Evolutionary conservation across 2,113 vertebrate species (phyloP).

Genomic region (Motacilla alba): DNA sequence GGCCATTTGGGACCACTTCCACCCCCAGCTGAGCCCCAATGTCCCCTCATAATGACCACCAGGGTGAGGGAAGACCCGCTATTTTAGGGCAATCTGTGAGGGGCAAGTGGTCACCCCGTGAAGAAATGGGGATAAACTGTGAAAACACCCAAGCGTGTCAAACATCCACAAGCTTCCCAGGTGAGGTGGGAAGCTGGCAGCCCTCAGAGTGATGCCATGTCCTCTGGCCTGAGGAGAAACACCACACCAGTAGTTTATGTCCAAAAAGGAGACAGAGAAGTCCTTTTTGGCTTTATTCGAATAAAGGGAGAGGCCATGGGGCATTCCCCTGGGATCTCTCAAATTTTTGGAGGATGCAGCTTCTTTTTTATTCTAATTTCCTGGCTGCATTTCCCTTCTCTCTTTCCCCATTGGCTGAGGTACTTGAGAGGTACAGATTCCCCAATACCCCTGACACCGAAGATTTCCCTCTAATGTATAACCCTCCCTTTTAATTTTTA

Average conservation of each 20-base stretch:
- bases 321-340: no score
- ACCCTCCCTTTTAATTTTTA: no score
- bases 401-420: no score
- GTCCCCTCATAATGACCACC: rapidly evolving
- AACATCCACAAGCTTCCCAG: not conserved
- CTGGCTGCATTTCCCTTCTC: no score
- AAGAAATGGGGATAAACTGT: not conserved
- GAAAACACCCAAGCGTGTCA: rapidly evolving
- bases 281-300: no score
- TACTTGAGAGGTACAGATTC: no score
- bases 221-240: not conserved
- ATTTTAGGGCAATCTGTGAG: not conserved
- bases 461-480: no score
- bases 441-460: no score
- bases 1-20: not conserved
- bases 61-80: not conserved
- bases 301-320: no score
- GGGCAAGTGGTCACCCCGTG: rapidly evolving
- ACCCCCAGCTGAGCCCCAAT: rapidly evolving
- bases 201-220: rapidly evolving
- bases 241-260: not conserved
- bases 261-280: no score
- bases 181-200: not conserved
- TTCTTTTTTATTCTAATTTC: no score
- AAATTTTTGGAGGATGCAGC: no score